phyloP scores from a whole-genome alignment of 2,797 vertebrate genomes.

The Perodicticus potto region DNA sequence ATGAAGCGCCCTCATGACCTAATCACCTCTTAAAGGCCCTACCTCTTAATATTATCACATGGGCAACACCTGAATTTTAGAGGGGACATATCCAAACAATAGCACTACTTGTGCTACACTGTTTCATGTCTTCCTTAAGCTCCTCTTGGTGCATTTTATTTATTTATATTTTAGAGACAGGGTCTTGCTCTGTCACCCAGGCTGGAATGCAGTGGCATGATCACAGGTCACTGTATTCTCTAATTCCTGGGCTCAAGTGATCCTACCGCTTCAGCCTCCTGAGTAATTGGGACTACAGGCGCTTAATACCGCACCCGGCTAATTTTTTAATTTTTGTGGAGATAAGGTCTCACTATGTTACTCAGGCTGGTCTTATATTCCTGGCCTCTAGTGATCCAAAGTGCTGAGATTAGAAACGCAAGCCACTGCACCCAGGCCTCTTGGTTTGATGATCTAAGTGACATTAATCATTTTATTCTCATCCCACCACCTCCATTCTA shows the following conservation, averaged over 20 bases:
- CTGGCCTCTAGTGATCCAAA: background rate
- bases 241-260: background rate
- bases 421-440: background rate
- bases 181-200: background rate
- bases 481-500: background rate
- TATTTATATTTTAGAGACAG: background rate
- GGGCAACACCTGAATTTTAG: background rate
- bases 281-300: background rate
- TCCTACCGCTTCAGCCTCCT: background rate
- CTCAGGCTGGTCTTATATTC: background rate
- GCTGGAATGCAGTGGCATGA: background rate
- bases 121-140: background rate
- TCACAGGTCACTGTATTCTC: background rate
- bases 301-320: background rate
- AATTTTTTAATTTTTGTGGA: background rate
- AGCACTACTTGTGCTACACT: background rate
- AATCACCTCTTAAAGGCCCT: background rate
- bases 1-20: background rate
- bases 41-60: background rate
- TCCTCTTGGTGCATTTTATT: background rate
- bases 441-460: background rate
- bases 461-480: slow-evolving; percentile 12
- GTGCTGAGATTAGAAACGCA: background rate
- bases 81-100: background rate
- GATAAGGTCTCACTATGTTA: background rate